Evolutionary conservation across 2,113 vertebrate species (phyloP).

Genomic region (Porphyrio hochstetteri): DNA sequence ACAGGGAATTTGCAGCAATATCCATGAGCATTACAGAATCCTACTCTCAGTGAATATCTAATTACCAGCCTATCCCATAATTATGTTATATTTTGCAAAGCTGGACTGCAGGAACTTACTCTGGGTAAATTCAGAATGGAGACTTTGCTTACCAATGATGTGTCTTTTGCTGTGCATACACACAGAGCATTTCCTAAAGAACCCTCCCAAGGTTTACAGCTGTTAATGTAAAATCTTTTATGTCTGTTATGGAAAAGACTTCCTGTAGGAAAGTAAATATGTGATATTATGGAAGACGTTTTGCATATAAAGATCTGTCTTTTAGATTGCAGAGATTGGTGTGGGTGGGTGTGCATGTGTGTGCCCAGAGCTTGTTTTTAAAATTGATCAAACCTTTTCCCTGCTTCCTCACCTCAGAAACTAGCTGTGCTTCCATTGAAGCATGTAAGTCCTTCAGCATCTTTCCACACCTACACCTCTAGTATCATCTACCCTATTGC

Average conservation of each 20-base stretch:
- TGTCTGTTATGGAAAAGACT: neutral
- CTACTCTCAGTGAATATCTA: neutral
- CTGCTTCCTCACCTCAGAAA: neutral
- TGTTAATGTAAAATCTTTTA: neutral
- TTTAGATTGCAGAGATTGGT: neutral
- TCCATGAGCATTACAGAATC: neutral
- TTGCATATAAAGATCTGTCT: neutral
- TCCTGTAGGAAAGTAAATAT: neutral
- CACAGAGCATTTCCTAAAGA: neutral
- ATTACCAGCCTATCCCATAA: neutral
- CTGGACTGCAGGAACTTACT: neutral
- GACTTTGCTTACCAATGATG: neutral
- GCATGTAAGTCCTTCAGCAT: neutral
- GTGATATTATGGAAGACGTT: neutral
- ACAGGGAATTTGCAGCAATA: neutral
- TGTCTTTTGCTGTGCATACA: accelerated
- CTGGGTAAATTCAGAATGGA: neutral
- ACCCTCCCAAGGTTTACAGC: neutral
- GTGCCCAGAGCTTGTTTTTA: neutral
- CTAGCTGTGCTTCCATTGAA: neutral
- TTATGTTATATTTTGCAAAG: neutral
- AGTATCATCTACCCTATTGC: neutral
- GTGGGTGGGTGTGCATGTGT: too few species aligned
- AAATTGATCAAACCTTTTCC: neutral
- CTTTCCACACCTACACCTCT: neutral